Conservation (phyloP, 2,888 invertebrate genomes). For the Parnassius orleans region DNA sequence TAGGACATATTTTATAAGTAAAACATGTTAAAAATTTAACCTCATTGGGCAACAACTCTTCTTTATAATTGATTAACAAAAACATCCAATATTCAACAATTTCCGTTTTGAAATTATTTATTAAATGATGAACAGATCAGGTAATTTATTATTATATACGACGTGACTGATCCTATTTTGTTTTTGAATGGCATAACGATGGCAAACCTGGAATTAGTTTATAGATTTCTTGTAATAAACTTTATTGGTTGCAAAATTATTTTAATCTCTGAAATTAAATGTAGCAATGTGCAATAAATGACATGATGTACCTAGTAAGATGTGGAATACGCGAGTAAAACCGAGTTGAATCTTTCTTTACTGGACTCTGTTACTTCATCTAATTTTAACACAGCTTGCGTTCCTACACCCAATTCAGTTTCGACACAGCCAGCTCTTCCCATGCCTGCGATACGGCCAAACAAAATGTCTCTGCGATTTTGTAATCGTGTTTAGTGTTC, state of each 20-base stretch:
- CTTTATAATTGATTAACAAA: no score
- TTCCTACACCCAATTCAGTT: conserved; percentile 50
- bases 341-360: conserved; percentile 31
- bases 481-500: conserved; percentile 38
- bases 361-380: conserved; percentile 49
- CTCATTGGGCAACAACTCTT: no score
- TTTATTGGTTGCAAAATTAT: conserved; percentile 9
- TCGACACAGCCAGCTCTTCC: conserved; percentile 49
- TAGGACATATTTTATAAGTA: no score
- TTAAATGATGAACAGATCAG: no score
- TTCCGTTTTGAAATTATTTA: no score
- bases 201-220: conserved; percentile 6
- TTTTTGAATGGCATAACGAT: conserved; percentile 10
- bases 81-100: no score
- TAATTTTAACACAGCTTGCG: conserved; percentile 44
- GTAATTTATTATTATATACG: background rate
- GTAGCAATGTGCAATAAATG: conserved; percentile 15
- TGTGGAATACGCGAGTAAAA: conserved; percentile 24
- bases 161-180: conserved; percentile 15
- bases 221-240: conserved; percentile 15
- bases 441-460: conserved; percentile 39
- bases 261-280: conserved; percentile 15
- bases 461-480: conserved; percentile 47
- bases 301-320: conserved; percentile 14
- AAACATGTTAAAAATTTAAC: no score